Evolutionary conservation across 1,140 invertebrate genomes (phyloP), one percentile per base, ranked within the genome.

Genomic region (Orchesella cincta): DNA sequence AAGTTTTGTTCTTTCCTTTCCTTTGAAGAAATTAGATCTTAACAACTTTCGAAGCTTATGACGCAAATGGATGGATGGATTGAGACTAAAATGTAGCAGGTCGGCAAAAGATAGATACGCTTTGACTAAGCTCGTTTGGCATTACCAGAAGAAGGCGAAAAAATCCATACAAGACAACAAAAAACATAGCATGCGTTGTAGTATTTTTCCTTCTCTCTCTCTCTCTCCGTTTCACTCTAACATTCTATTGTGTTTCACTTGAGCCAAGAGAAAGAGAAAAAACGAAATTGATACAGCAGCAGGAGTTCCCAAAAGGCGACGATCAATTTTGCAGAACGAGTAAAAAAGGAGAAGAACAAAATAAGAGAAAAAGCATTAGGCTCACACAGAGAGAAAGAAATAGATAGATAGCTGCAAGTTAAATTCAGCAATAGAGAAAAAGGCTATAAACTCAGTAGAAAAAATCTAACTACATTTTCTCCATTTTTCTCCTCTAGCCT

Each of bases 301-400:
- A 67, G 14, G 62, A 67, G 62, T 31, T 67, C 62, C 62, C 62
- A 67, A 67, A 67, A 67, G 62, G 62, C 62, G 62, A 67, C 62
- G 62, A 67, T 67, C 62, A 67, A 67, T 67, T 67, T 67, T 67
- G 62, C 62, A 67, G 62, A 67, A 67, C 62, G 62, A 67, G 62
- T 67, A 67, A 67, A 67, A 67, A 67, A 67, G 62, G n/a, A 67
- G 62, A 31, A 31, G 62, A 33, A 67, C 26, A 29, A 67, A 67
- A 67, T 31, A 67, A 18, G 62, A 67, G 62, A 67, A 62, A 62
- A 62, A 62, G 26, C 39, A 46, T 46, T 46, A 46, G 39, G 39
- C 39, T 46, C n/a, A n/a, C n/a, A 46, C 39, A 46, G 54, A 57
- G n/a, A n/a, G 33, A 67, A 33, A 33, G 62, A 67, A 67, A 67